phyloP scores from a whole-genome alignment of 2,888 invertebrate genomes.

The Blera fallax region DNA sequence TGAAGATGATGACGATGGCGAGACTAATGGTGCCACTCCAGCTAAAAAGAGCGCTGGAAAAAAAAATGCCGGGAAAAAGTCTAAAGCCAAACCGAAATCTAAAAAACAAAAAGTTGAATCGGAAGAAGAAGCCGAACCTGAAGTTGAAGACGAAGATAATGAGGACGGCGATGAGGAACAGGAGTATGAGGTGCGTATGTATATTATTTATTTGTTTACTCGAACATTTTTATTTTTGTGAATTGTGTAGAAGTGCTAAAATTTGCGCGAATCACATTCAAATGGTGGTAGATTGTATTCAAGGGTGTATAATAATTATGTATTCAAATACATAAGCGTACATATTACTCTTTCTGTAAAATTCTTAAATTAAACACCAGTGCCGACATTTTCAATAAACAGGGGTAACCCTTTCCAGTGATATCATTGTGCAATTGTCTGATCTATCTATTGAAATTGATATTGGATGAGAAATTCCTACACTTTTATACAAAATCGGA shows the following conservation, averaged over 20 bases:
- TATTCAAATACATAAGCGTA: too few species aligned
- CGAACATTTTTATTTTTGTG: not conserved
- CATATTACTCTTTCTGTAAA: too few species aligned
- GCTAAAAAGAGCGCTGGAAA: conserved; percentile 68
- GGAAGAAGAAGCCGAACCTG: conserved; percentile 57
- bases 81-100: conserved; percentile 62
- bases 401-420: too few species aligned
- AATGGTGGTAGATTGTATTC: too few species aligned
- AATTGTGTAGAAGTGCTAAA: not conserved
- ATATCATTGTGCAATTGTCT: not conserved
- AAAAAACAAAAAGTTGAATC: conserved; percentile 74
- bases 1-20: conserved; percentile 55
- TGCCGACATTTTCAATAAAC: too few species aligned
- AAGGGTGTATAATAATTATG: too few species aligned
- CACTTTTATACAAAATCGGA: not conserved
- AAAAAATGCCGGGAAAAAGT: conserved; percentile 70
- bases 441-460: not conserved
- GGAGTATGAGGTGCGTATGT: conserved; percentile 77
- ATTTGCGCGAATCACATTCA: not conserved
- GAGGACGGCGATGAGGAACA: conserved; percentile 77
- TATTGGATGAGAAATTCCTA: not conserved
- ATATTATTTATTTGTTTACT: not conserved
- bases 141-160: conserved; percentile 72
- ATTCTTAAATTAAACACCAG: too few species aligned
- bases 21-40: conserved; percentile 56